Evolutionary conservation across 2,888 invertebrate genomes (phyloP), one percentile per base, ranked within the genome.

Genomic region (Entomobrya multifasciata): DNA sequence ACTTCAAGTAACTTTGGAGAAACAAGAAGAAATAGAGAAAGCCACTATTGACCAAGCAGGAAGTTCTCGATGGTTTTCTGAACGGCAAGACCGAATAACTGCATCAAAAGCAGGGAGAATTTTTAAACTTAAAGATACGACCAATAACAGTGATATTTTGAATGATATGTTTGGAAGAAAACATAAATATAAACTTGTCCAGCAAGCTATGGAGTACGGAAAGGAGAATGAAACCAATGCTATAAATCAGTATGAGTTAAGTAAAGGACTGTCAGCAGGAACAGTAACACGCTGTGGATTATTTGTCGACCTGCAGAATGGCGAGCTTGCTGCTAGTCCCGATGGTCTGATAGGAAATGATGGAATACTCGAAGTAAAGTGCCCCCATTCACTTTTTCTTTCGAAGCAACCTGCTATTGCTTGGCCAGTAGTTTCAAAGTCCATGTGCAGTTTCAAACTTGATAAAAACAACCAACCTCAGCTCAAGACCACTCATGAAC

Each of bases 281-380:
- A 15, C 0, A 6, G 81, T 81, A 0, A n/a, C 22, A 15, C 13
- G 30, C 25, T 2, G 11, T 25, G 81, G 81, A 15, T 36, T 81
- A 3, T 1, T 81, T 1, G 72, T 81, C 5, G 57, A 2, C 11
- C 0, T 11, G 13, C 30, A 81, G 47, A 36, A 41, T 44, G 81
- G 81, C 0, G 36, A 52, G 44, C 57, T 81, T 13, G 81, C 36
- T 2, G 81, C 81, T 17, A 44, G 41, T 0, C 81, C 81, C 0
- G 81, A 81, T 27, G 81, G 72, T 0, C 11, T 60, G 1, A 15
- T 81, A 15, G 81, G 72, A 1, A 0, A 3, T 11, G 41, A 70
- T 2, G 81, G 81, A 1, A 5, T 81, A 3, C 0, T 81, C 1
- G 81, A 81, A 47, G 57, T 81, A 5, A 81, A 81, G 60, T 81